Evolutionary conservation across 1,140 invertebrate species (phyloP), one percentile per base, ranked within the genome.

Genomic region (Anastatus disparis): DNA sequence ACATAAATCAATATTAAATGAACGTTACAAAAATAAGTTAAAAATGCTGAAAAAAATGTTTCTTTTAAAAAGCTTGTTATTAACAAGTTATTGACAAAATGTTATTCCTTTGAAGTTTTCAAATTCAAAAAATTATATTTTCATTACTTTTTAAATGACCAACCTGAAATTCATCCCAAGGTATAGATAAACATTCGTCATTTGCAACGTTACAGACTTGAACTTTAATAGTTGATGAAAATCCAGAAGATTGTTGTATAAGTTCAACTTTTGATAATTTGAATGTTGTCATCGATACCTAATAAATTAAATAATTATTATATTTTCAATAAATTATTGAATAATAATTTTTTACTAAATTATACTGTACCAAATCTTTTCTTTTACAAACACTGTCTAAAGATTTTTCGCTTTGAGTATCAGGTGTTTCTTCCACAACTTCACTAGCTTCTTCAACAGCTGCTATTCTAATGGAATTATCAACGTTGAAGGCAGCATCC

Each of bases 101-200:
- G 44, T 62, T 29, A 42, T 61, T 40, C n/a, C n/a, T 15, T 38
- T 38, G n/a, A 40, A 9, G 17, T 26, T 59, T 68, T 12, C 26
- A 56, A 55, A 42, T 59, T 6, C 46, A 61, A 42, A 48, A 52
- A 66, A 58, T 42, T 13, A 8, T 44, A 44, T 27, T 12, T n/a
- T 29, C 2, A 26, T n/a, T 15, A 52, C 8, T 38, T 13, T 52
- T 26, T 38, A 10, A 27, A n/a, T 48, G 27, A 78, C 77, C 85
- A 84, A 95, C 94, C 91, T 97, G 95, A 87, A 98, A 94, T 86
- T 97, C 95, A 80, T 97, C 95, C 92, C 94, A 96, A 3, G 93
- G 92, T 79, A 97, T 96, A 52, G 93, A 92, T 8, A 90, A 89
- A 81, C 94, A 95, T 82, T 97, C 95, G 74, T 95, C 92, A 56